A percentile compares a stretch with the other conserved stretches of the same genome.
phyloP scores from a whole-genome alignment of 2,888 invertebrate genomes.

The Nasonovia ribisnigri region DNA sequence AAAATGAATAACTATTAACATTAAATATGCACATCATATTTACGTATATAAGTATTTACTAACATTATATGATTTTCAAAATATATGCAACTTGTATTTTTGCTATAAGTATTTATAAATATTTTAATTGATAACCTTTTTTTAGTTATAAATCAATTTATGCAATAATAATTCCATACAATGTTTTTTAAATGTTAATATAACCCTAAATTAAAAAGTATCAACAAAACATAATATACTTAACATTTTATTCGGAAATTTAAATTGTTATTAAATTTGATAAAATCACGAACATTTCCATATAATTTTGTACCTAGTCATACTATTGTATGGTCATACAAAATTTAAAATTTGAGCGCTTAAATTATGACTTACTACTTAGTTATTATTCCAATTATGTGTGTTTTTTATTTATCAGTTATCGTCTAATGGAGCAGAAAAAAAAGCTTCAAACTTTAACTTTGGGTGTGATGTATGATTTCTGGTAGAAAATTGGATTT shows the following conservation, averaged over 20 bases:
- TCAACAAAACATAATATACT: neutral
- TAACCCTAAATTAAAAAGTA: neutral
- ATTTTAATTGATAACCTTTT: too few relatives aligned
- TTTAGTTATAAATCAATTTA: neutral
- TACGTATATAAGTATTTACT: too few relatives aligned
- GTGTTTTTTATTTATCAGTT: neutral
- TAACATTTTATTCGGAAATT: neutral
- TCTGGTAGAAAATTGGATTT: neutral
- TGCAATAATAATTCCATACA: neutral
- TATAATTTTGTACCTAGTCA: neutral
- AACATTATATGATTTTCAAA: too few relatives aligned
- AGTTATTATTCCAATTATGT: neutral
- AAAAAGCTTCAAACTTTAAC: neutral
- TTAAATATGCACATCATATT: too few relatives aligned
- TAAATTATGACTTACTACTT: too few relatives aligned
- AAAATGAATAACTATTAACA: too few relatives aligned
- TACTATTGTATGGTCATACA: neutral
- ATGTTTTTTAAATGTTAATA: neutral
- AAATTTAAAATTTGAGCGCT: neutral
- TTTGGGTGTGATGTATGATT: neutral
- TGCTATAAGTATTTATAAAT: too few relatives aligned
- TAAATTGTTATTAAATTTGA: neutral
- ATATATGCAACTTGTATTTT: too few relatives aligned
- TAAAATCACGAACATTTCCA: neutral
- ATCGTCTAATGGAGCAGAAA: neutral